Evolutionary conservation across 2,113 vertebrate species (phyloP), one percentile per base, ranked within the genome.

Genomic region (Pipra filicauda): DNA sequence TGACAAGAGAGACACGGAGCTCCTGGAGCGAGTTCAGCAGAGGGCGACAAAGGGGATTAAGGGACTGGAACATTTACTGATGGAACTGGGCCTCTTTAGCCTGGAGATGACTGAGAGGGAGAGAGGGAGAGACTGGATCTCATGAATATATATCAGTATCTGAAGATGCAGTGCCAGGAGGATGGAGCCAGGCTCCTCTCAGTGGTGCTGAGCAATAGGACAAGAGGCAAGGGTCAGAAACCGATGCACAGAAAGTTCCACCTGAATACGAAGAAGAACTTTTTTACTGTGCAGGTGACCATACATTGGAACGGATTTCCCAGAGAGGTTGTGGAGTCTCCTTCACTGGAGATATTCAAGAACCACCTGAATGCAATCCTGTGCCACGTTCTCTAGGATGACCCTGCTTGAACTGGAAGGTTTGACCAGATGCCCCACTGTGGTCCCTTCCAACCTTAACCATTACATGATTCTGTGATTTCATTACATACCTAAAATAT

Each of bases 21-120:
- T 83, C 48, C 57, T 52, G n/a, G 15, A 33, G 6, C 0, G 1
- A 1, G 16, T 41, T 5, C 24, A 49, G 20, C 15, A 11, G 10
- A 58, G 5, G 5, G 20, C 11, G 18, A 13, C 15, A 49, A 20
- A 85, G 24, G 3, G 49, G 41, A 7, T 30, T 12, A 41, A 5
- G 8, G 8, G 16, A 1, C 41, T 41, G 24, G n/a, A 57, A 20
- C 26, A 19, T n/a, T 57, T 49, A n/a, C 14, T 30, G 35, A 16
- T 30, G 35, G 14, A 57, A 28, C 19, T 57, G 18, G 17, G 23
- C 4, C 19, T 49, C 24, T 57, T n/a, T 21, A 49, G 30, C 41
- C 12, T 39, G 41, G 41, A 41, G 15, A 59, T 11, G 15, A n/a
- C 24, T 58, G 35, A 49, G 51, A 41, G 20, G 9, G 12, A n/a